Base-by-base conservation (phyloP, 1,140 invertebrate genomes). In the Gonioctena quinquepunctata region DNA sequence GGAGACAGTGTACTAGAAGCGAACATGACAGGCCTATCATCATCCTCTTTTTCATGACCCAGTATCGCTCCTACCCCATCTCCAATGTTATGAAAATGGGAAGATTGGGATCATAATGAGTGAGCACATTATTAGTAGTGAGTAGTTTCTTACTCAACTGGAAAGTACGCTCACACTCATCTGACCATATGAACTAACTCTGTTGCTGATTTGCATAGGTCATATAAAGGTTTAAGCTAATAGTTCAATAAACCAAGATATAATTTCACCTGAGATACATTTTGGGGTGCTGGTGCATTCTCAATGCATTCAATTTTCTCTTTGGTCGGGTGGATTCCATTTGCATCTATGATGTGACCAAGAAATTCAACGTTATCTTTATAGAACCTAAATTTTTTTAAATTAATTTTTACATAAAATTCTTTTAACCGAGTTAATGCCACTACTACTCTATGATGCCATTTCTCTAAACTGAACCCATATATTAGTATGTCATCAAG, bases 301-400 rank as follows among this genome's bases (percentile, higher is more conserved):
- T n/a, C n/a, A n/a, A n/a, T n/a, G n/a, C n/a, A n/a, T n/a, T n/a
- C n/a, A n/a, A n/a, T n/a, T n/a, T n/a, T n/a, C n/a, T n/a, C n/a
- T n/a, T n/a, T n/a, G n/a, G n/a, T 76, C 78, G 52, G 84, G 79
- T 42, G 79, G 71, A 42, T 77, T 13, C 28, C 28, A 7, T 33
- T 13, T 7, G 13, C 28, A 33, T 33, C 28, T 11, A 33, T 33
- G n/a, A n/a, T n/a, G n/a, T n/a, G n/a, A n/a, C 28, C 28, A 11
- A 33, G 28, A 13, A 33, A 33, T 33, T 33, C 28, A 7, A 33
- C 28, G 13, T 33, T 7, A 11, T 33, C 7, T 33, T 11, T 2
- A 33, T 11, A 33, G 28, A 33, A 33, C 28, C 13, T 33, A 13
- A 7, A n/a, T 33, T 33, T 33, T 33, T 33, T 33, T 33, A n/a